Base-by-base conservation (phyloP, 2,888 invertebrate species). In the Ectemnius cavifrons region DNA sequence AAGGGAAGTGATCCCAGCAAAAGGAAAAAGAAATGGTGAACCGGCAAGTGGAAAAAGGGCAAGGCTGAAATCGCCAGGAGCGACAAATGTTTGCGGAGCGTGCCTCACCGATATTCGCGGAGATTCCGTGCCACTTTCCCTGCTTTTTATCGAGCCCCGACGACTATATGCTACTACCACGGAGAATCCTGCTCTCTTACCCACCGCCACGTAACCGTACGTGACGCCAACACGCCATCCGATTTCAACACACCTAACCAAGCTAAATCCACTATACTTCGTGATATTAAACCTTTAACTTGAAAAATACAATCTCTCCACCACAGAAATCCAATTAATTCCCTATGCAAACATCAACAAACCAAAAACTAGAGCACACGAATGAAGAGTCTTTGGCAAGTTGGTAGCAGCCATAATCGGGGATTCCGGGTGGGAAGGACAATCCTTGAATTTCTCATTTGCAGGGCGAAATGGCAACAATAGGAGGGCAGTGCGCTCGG, bases 61-160 rank as follows among this genome's bases (percentile, higher is more conserved):
- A 56, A 63, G 71, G 56, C 67, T 73, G 23, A 71, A 72, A 73
- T 56, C 66, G 64, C 73, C 56, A 23, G 20, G 6, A 5, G 14
- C 69, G 78, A 73, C 73, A 85, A 84, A 85, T 84, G 79, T 85
- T 85, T 84, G 82, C 64, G 73, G 83, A 83, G 82, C 86, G 87
- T 85, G 85, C 79, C 75, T 60, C 57, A 60, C 56, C 71, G 72
- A 63, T 68, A 71, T 56, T 73, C 75, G n/a, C 52, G 52, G 57
- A 76, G 80, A 80, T 85, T 78, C 71, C 28, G 37, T 14, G 67
- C 37, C 71, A 66, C 75, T 78, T 79, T 83, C 62, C 56, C 63
- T 62, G 61, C 62, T 71, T 83, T 81, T 73, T 75, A 77, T 73
- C 73, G 64, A 23, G 47, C 63, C 63, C 70, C 56, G 45, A 13